These are phyloP conservation scores for Ciconia nigra DNA, from an alignment of 2,797 vertebrate species.

Conservation along the genomic window DNA sequence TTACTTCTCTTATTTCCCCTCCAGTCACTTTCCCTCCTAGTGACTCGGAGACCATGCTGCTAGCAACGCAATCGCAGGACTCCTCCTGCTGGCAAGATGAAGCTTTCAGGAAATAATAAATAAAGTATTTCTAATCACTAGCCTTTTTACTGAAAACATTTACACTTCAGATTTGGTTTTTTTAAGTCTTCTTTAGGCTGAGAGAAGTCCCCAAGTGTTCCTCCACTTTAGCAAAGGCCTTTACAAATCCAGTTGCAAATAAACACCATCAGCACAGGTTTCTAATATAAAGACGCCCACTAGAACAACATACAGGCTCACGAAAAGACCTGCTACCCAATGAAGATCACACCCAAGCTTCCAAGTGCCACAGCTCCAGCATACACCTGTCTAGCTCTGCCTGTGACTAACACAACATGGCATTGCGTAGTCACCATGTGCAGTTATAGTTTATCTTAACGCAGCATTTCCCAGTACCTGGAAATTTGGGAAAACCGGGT, in stretches of 20 bases:
- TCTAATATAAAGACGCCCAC: not conserved
- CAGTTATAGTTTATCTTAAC: too few relatives aligned
- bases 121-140: not conserved
- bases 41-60: not conserved
- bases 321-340: rapidly evolving
- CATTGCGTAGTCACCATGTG: rapidly evolving
- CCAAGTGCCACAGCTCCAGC: not conserved
- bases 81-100: not conserved
- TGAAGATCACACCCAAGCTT: not conserved
- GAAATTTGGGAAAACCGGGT: too few relatives aligned
- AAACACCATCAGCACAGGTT: not conserved
- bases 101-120: not conserved
- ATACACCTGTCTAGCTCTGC: rapidly evolving
- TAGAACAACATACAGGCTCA: not conserved
- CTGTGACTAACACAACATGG: rapidly evolving
- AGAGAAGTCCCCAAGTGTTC: not conserved
- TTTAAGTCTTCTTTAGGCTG: not conserved
- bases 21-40: not conserved
- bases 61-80: not conserved
- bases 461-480: not conserved
- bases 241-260: not conserved
- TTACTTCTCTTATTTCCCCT: not conserved
- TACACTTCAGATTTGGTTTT: not conserved
- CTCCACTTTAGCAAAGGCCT: not conserved
- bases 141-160: not conserved